Evolutionary conservation across 2,888 invertebrate species (phyloP).

Genomic region (Rhodophaea formosa): DNA sequence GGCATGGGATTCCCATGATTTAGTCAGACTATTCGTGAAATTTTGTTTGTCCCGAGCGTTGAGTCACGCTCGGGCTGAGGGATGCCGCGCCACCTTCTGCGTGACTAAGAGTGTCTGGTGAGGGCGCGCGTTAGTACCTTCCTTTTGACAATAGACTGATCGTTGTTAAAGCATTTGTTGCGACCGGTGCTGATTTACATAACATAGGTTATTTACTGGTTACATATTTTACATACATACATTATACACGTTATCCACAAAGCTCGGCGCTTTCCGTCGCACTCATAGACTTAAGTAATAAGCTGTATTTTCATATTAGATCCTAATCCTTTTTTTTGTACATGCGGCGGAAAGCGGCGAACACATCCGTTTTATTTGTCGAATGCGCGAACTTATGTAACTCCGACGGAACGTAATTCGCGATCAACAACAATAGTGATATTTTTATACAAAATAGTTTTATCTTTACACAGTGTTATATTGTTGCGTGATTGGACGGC

Average conservation of each 20-base stretch:
- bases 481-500: conserved; percentile 78
- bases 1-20: conserved; percentile 25
- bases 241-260: conserved; percentile 68
- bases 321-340: conserved; percentile 64
- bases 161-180: conserved; percentile 78
- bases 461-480: conserved; percentile 78
- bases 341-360: conserved; percentile 54
- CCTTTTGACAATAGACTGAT: conserved; percentile 81
- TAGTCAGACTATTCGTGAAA: conserved; percentile 26
- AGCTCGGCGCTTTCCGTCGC: conserved; percentile 54
- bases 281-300: conserved; percentile 43
- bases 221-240: conserved; percentile 69
- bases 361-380: conserved; percentile 64
- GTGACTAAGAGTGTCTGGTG: conserved; percentile 60
- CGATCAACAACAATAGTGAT: conserved; percentile 67
- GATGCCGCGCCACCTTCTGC: conserved; percentile 28
- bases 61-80: conserved; percentile 38
- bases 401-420: conserved; percentile 41
- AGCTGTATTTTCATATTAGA: conserved; percentile 73
- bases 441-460: conserved; percentile 80
- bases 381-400: conserved; percentile 47
- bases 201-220: conserved; percentile 79
- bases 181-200: conserved; percentile 79
- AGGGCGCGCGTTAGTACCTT: conserved; percentile 62
- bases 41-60: conserved; percentile 31